Base-by-base conservation (phyloP, 2,888 invertebrate genomes). In the Noctua fimbriata region DNA sequence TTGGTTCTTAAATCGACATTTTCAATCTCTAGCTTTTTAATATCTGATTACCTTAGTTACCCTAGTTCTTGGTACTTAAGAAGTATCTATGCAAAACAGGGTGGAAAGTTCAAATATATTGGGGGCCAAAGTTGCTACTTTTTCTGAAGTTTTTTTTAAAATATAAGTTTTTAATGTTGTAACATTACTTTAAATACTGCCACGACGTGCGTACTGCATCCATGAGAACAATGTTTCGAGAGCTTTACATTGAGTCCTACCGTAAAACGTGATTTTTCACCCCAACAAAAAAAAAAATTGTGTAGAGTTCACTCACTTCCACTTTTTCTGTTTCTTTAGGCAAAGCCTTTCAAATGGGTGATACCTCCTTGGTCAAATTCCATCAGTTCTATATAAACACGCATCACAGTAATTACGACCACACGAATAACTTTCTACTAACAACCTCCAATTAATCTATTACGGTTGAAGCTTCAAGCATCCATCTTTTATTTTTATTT, bases 391-490 rank as follows among this genome's bases (percentile, higher is more conserved):
- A 21, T 55, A n/a, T 85, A 60, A 63, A 36, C 21, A 44, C 49
- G 67, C 41, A 9, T 69, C 24, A n/a, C 44, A 47, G 16, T 69
- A 79, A 81, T 63, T 63, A 73, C 55, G 55, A 49, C 14, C 14
- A 69, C 21, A 47, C 58, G 60, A 73, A 63, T 52, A 72, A 73
- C 85, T 84, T 84, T 87, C 84, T 69, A 75, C 63, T 69, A 72
- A 78, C 55, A 73, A 84, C 72, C 47, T 41, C 55, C 77, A 82
- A 85, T 85, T 88, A 88, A 75, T 74, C 24, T 69, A 73, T 70
- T 81, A 78, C 75, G 47, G 72, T 73, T 70, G 66, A 73, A 73
- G 75, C 58, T 81, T 67, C 52, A 55, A 73, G 65, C 67, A 52
- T 70, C 52, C 70, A 74, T 72, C 65, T 79, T 87, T 84, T 77